Conservation (phyloP, 2,797 vertebrate species). For the Lacerta agilis region DNA sequence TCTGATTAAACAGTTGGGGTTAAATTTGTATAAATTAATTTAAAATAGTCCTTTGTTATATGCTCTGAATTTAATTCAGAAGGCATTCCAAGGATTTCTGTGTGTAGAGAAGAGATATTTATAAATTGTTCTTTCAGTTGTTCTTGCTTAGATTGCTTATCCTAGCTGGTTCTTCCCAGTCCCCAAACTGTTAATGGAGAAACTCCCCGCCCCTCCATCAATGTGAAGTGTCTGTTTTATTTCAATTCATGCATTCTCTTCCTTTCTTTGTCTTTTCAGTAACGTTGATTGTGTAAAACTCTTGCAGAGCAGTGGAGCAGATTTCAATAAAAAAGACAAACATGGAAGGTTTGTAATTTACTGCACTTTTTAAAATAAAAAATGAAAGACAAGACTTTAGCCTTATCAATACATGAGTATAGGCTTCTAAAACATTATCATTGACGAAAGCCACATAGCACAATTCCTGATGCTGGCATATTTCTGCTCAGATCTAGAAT, state of each 20-base stretch:
- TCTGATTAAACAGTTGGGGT: not conserved
- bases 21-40: not conserved
- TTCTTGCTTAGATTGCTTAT: not conserved
- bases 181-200: not conserved
- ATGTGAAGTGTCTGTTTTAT: not conserved
- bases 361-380: not conserved
- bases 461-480: not conserved
- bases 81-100: slow-evolving; percentile 1
- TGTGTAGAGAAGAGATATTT: not conserved
- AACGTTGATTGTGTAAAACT: slow-evolving; percentile 97
- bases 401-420: slow-evolving; percentile 17
- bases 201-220: not conserved
- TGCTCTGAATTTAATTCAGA: slow-evolving; percentile 1
- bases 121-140: not conserved
- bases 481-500: not conserved
- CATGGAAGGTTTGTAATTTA: slow-evolving; percentile 87
- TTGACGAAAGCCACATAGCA: not conserved
- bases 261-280: slow-evolving; percentile 79
- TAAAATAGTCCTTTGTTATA: not conserved
- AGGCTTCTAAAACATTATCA: not conserved
- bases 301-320: slow-evolving; percentile 92
- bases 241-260: slow-evolving; percentile 53
- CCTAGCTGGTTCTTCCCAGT: not conserved
- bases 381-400: not conserved
- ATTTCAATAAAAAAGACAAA: slow-evolving; percentile 93